These are phyloP conservation scores for Rhabdophis nuchalis DNA, from an alignment of 2,797 vertebrate genomes.

Conservation along the genomic window DNA sequence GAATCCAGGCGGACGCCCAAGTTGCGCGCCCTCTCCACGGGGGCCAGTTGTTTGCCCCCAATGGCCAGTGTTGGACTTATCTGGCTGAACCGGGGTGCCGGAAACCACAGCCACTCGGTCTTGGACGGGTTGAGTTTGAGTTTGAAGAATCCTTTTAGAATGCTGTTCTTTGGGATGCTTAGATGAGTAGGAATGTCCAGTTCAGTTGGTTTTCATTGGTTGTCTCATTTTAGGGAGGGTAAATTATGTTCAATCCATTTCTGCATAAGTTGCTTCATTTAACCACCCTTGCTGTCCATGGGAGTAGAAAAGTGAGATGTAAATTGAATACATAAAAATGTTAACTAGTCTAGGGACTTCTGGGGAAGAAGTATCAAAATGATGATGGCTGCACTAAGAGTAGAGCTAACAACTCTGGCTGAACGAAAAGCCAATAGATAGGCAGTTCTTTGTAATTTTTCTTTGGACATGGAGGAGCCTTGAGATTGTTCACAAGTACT, in stretches of 20 bases:
- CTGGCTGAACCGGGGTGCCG: no score
- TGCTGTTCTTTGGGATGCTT: background rate
- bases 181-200: background rate
- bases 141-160: background rate
- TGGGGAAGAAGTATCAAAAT: background rate
- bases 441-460: background rate
- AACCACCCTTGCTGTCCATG: background rate
- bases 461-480: background rate
- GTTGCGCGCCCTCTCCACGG: no score
- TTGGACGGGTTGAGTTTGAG: no score
- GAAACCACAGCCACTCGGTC: no score
- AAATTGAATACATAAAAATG: background rate
- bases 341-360: background rate
- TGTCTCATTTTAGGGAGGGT: background rate
- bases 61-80: no score
- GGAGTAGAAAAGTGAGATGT: background rate
- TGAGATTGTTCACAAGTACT: background rate
- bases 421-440: background rate
- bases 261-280: background rate
- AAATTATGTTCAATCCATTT: background rate
- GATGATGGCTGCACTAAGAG: background rate
- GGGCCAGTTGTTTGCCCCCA: no score
- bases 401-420: no score
- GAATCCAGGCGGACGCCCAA: no score
- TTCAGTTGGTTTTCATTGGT: background rate